Conservation (phyloP, 2,113 vertebrate genomes). For the rabbit (Oryctolagus cuniculus) region mOryCun1.1 NC_091433.1:31293001-31293500, state of each 20-base stretch:
- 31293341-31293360: slow-evolving; percentile 54
- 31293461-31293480: too few relatives aligned
- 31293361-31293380: too few relatives aligned
- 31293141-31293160: background rate
- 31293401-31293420: too few relatives aligned
- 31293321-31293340: background rate
- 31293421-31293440: too few relatives aligned
- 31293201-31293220: background rate
- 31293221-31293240: background rate
- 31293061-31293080: background rate
- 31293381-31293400: too few relatives aligned
- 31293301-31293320: background rate
- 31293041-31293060: background rate
- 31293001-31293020: background rate
- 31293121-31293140: background rate
- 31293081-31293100: background rate
- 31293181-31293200: background rate
- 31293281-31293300: background rate
- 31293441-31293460: too few relatives aligned
- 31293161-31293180: background rate
- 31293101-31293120: background rate
- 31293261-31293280: background rate
- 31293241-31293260: background rate
- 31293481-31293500: too few relatives aligned
- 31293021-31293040: background rate